phyloP scores from a whole-genome alignment of 1,140 invertebrate genomes.

The Dendrolimus punctatus region DNA sequence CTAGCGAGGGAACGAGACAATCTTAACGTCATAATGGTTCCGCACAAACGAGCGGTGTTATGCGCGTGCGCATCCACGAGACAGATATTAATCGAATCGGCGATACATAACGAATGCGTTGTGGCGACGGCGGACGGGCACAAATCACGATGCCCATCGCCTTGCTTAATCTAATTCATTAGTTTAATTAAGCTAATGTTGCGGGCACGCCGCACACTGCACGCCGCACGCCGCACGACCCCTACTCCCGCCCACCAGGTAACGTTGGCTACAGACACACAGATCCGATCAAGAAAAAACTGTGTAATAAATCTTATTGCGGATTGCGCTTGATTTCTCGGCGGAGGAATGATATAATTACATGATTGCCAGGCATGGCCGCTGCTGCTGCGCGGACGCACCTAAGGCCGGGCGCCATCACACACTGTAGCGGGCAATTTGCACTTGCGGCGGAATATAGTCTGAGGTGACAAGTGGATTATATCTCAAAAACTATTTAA shows the following conservation, averaged over 20 bases:
- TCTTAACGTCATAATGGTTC: no score
- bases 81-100: no score
- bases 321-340: slow-evolving; percentile 28
- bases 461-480: no score
- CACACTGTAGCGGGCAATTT: no score
- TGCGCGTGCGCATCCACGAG: no score
- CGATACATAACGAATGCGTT: background rate
- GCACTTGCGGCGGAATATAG: no score
- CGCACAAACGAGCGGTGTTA: no score
- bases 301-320: slow-evolving; percentile 29
- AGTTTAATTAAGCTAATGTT: slow-evolving; percentile 34
- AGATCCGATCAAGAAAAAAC: slow-evolving; percentile 22
- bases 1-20: no score
- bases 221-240: slow-evolving; percentile 12
- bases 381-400: slow-evolving; percentile 4
- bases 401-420: background rate
- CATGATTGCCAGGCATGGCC: slow-evolving; percentile 20
- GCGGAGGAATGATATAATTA: slow-evolving; percentile 31
- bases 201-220: slow-evolving; percentile 14
- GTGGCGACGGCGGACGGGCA: background rate
- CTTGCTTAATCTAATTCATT: slow-evolving; percentile 26
- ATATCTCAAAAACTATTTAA: no score
- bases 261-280: slow-evolving; percentile 15
- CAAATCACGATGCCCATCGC: slow-evolving; percentile 1
- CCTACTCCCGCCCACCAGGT: slow-evolving; percentile 5